Percentiles rank a stretch among this genome's conserved stretches.
phyloP scores from a whole-genome alignment of 1,140 invertebrate genomes.

The Aphelinus certus region DNA sequence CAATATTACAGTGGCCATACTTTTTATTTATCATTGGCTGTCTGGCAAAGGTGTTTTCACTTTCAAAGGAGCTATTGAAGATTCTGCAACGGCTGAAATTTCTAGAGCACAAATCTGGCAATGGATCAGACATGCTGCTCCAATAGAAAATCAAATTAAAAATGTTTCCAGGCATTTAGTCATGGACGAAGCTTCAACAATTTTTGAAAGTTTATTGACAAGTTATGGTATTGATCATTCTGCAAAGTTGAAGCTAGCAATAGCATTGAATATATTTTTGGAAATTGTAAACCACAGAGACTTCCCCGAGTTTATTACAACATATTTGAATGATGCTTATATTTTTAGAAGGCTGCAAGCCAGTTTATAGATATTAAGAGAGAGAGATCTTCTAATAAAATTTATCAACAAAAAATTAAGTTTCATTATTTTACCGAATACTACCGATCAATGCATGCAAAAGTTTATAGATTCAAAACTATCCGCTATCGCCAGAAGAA shows the following conservation, averaged over 20 bases:
- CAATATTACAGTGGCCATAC: slow-evolving; percentile 72
- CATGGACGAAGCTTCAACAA: slow-evolving; percentile 49
- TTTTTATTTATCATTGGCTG: slow-evolving; percentile 77
- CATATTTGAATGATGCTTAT: slow-evolving; percentile 68
- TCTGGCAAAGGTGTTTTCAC: slow-evolving; percentile 75
- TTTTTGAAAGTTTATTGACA: slow-evolving; percentile 57
- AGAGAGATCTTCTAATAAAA: no score
- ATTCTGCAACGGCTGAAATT: slow-evolving; percentile 81
- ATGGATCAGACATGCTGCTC: slow-evolving; percentile 71
- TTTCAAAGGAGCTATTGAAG: slow-evolving; percentile 74
- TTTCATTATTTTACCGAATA: no score
- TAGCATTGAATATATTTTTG: slow-evolving; percentile 66
- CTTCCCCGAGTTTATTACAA: slow-evolving; percentile 70
- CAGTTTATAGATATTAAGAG: slow-evolving; percentile 49
- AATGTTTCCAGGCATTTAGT: slow-evolving; percentile 63
- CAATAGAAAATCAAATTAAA: slow-evolving; percentile 61
- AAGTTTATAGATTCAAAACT: no score
- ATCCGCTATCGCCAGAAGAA: no score
- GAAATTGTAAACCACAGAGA: slow-evolving; percentile 66
- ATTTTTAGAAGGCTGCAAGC: slow-evolving; percentile 67
- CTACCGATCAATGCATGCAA: no score
- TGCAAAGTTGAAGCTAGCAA: slow-evolving; percentile 59
- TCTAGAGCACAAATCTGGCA: slow-evolving; percentile 79
- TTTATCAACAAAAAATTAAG: no score
- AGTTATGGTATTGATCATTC: slow-evolving; percentile 57